Evolutionary conservation across 2,888 invertebrate genomes (phyloP).

Genomic region (Caenorhabditis angaria): DNA sequence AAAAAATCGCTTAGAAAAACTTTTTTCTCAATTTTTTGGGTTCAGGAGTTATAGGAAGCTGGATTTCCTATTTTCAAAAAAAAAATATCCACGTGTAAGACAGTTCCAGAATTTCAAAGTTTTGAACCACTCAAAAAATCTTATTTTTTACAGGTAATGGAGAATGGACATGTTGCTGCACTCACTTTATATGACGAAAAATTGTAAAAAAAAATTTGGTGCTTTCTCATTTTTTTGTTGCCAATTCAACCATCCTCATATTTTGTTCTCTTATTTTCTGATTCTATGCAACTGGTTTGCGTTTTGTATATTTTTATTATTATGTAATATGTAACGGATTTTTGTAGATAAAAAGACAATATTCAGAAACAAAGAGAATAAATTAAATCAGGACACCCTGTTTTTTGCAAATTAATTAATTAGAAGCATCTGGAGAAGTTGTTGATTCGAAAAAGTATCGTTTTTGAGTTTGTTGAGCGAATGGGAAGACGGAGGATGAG

Average conservation of each 20-base stretch:
- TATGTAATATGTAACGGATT: too few species aligned
- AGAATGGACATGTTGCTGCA: constrained; percentile 34
- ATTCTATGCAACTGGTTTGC: too few species aligned
- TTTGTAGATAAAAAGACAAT: too few species aligned
- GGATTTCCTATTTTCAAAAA: too few species aligned
- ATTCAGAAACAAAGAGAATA: neutral
- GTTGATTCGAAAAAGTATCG: neutral
- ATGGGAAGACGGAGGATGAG: neutral
- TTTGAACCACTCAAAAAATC: too few species aligned
- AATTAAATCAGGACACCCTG: neutral
- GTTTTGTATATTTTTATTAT: too few species aligned
- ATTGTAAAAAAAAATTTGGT: constrained; percentile 5
- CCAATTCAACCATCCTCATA: neutral
- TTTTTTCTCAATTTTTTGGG: too few species aligned
- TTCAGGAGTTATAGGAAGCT: too few species aligned
- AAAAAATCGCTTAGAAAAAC: too few species aligned
- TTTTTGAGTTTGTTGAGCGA: neutral
- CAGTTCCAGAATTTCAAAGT: too few species aligned
- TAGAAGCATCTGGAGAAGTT: neutral
- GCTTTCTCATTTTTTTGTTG: constrained; percentile 9
- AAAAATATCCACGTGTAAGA: too few species aligned
- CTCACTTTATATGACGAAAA: constrained; percentile 35
- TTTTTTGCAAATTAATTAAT: neutral
- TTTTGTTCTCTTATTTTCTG: too few species aligned
- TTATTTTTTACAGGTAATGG: constrained; percentile 30